phyloP scores from a whole-genome alignment of 1,140 invertebrate genomes.

The Macrocentrus cingulum region DNA sequence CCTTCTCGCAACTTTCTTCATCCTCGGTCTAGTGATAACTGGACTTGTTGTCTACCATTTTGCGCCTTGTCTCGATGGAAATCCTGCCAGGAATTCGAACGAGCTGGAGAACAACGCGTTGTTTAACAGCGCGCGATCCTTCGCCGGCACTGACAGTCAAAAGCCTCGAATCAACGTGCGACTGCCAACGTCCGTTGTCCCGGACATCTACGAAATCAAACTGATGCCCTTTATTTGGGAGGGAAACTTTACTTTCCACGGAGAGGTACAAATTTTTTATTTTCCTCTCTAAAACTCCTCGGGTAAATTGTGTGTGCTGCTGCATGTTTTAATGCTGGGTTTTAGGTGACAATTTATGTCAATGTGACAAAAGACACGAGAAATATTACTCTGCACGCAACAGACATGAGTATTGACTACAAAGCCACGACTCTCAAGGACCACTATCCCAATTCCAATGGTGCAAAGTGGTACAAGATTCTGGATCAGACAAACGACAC shows the following conservation, averaged over 20 bases:
- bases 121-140: conserved; percentile 48
- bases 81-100: conserved; percentile 35
- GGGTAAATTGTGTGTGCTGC: not conserved
- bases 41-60: conserved; percentile 72
- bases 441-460: conserved; percentile 41
- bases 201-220: conserved; percentile 69
- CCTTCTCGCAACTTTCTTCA: conserved; percentile 58
- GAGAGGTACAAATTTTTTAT: conserved; percentile 59
- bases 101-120: conserved; percentile 43
- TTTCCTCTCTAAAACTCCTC: not conserved
- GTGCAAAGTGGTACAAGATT: conserved; percentile 44
- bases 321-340: too few relatives aligned
- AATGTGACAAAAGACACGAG: conserved; percentile 67
- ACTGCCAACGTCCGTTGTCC: conserved; percentile 67
- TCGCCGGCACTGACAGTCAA: conserved; percentile 42
- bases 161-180: conserved; percentile 64
- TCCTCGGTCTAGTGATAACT: conserved; percentile 62
- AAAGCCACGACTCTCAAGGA: conserved; percentile 57
- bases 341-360: conserved; percentile 64
- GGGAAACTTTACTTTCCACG: conserved; percentile 76
- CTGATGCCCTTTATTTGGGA: conserved; percentile 71
- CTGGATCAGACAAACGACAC: conserved; percentile 62
- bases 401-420: conserved; percentile 67
- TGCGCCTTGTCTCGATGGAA: conserved; percentile 61
- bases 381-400: conserved; percentile 76